These are phyloP conservation scores for Parnassius mnemosyne DNA, from an alignment of 2,888 invertebrate genomes.

Conservation along the genomic window DNA sequence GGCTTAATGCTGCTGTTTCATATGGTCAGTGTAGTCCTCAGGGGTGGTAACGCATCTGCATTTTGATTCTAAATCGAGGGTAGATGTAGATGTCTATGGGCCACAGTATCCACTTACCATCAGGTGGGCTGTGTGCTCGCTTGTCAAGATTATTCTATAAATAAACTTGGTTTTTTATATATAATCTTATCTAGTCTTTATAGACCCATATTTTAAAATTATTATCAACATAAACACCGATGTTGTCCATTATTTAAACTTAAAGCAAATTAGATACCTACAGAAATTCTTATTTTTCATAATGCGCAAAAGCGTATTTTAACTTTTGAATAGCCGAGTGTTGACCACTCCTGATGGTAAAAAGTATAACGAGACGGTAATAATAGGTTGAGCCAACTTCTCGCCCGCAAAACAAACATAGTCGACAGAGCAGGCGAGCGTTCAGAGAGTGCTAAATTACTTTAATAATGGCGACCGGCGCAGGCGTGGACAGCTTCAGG, in stretches of 20 bases:
- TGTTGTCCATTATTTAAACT: neutral
- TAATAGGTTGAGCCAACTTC: slow-evolving; percentile 76
- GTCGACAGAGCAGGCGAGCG: slow-evolving; percentile 58
- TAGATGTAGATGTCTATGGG: too few species aligned
- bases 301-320: slow-evolving; percentile 23
- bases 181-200: too few species aligned
- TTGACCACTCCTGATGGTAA: slow-evolving; percentile 58
- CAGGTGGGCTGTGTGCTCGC: too few species aligned
- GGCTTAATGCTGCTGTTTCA: too few species aligned
- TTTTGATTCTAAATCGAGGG: too few species aligned
- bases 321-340: slow-evolving; percentile 40
- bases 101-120: too few species aligned
- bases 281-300: slow-evolving; percentile 17
- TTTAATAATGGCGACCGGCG: slow-evolving; percentile 50
- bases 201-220: too few species aligned
- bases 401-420: slow-evolving; percentile 80
- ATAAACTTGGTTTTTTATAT: too few species aligned
- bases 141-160: too few species aligned
- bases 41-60: too few species aligned
- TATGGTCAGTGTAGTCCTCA: too few species aligned
- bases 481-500: slow-evolving; percentile 17
- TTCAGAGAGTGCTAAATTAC: slow-evolving; percentile 69
- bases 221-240: slow-evolving; percentile 10
- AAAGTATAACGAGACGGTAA: slow-evolving; percentile 74
- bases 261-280: slow-evolving; percentile 12